Evolutionary conservation across 2,797 vertebrate genomes (phyloP), one percentile per base, ranked within the genome.

Genomic region (Alcedo quadribrachys): DNA sequence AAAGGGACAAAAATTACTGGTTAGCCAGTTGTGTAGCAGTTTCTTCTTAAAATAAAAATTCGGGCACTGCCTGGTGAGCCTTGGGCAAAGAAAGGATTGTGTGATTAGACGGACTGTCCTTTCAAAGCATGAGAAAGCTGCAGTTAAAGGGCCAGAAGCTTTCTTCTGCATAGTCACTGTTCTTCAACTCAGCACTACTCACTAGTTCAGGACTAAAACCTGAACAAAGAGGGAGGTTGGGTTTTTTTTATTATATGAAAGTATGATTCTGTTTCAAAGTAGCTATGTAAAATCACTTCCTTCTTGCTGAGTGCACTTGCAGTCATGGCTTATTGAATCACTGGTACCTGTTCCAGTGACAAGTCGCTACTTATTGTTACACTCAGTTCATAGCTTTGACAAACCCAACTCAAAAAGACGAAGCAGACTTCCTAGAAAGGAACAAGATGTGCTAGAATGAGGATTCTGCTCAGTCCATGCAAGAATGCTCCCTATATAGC

Each of bases 1-100:
- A 76, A 90, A 69, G 81, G 58, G 92, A 69, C 22, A 87, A 76
- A 92, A 70, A 74, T 54, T n/a, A 84, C 33, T 3, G 0, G 42
- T 73, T 37, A 82, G 53, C 27, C 79, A 73, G 76, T 54, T 4
- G 0, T 67, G 67, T 57, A 48, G 51, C 57, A 71, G 62, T 46
- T 88, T 54, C 66, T 79, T 76, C 58, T 73, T 53, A 65, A 91
- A 92, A 85, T 74, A 12, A 43, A 86, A 92, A 75, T 76, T 28
- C 70, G 68, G 61, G 54, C 37, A 51, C 55, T 77, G 60, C 33
- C 43, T 74, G 33, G 40, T 78, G 37, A 86, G 53, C 33, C 32
- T 61, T 67, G 51, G 69, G 81, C 66, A 73, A 65, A 69, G 50
- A 71, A 68, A 85, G 37, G 35, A 33, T 55, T 73, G 30, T 51